Evolutionary conservation across 1,140 invertebrate genomes (phyloP).

Genomic region (Cyclargus thomasi): DNA sequence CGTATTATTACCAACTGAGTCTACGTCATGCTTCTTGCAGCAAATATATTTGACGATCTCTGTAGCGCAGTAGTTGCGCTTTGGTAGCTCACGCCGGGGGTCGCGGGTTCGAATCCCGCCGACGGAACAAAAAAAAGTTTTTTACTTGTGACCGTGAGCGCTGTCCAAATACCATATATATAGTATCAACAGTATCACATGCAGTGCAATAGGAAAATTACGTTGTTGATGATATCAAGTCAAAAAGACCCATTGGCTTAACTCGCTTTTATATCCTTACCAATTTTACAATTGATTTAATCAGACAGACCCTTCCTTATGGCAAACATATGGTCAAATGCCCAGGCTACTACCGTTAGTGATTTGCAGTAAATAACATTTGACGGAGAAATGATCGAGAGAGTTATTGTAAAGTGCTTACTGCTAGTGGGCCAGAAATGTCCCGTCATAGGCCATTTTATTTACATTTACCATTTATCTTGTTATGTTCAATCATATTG

Average conservation of each 20-base stretch:
- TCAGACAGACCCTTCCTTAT: background rate
- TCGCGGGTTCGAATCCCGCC: no score
- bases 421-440: background rate
- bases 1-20: no score
- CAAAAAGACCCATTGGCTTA: background rate
- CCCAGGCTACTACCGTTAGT: background rate
- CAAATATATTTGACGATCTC: no score
- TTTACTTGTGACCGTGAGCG: no score
- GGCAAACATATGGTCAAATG: background rate
- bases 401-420: background rate
- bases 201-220: no score
- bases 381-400: background rate
- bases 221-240: background rate
- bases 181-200: no score
- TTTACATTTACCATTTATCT: background rate
- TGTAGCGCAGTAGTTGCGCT: no score
- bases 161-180: no score
- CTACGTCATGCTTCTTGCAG: no score
- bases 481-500: background rate
- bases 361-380: background rate
- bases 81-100: no score
- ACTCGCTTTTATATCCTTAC: background rate
- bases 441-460: background rate
- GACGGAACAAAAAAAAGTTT: no score
- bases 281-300: conserved; percentile 1